phyloP scores from a whole-genome alignment of 2,113 vertebrate genomes.

The Sitta europaea region DNA sequence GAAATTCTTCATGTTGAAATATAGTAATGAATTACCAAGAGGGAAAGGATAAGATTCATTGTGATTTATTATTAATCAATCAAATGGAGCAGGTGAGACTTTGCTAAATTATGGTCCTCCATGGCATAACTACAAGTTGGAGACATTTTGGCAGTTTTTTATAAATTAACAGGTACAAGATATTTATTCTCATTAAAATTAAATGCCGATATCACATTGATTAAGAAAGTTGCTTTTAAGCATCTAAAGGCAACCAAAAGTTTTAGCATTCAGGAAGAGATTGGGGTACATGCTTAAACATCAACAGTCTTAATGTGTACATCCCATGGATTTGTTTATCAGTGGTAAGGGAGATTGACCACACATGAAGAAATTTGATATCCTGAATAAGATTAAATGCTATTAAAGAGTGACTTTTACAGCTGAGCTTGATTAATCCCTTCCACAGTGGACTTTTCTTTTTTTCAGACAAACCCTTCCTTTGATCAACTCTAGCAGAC shows the following conservation, averaged over 20 bases:
- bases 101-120: neutral
- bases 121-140: neutral
- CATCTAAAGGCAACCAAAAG: neutral
- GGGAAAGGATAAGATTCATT: neutral
- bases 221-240: neutral
- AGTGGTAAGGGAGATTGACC: neutral
- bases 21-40: neutral
- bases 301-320: neutral
- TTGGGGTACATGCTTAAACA: neutral
- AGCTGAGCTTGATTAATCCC: neutral
- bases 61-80: neutral
- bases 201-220: neutral
- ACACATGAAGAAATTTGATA: slow-evolving; percentile 13
- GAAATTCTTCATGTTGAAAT: neutral
- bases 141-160: neutral
- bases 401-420: slow-evolving; percentile 1
- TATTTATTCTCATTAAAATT: neutral
- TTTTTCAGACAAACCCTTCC: neutral
- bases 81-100: neutral
- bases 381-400: neutral
- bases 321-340: neutral
- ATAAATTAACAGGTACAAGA: neutral
- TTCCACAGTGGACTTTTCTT: neutral
- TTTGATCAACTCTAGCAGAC: neutral
- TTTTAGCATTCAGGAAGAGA: neutral